phyloP scores from a whole-genome alignment of 2,113 vertebrate species.

The Platichthys flesus region DNA sequence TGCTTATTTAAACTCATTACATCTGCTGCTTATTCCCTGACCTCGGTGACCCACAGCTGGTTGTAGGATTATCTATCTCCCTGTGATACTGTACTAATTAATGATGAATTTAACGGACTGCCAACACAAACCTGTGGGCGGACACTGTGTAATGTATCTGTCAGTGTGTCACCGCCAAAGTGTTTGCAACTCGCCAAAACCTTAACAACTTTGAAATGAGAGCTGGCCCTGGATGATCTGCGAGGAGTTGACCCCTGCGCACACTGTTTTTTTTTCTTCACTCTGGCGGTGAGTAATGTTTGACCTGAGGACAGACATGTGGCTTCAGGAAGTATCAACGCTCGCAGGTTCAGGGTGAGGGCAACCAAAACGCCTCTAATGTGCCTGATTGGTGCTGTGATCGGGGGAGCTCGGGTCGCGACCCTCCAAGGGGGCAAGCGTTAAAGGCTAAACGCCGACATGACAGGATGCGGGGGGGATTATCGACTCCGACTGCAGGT shows the following conservation, averaged over 20 bases:
- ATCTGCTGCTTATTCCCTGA: background rate
- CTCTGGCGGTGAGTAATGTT: slow-evolving; percentile 42
- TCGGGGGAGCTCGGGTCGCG: slow-evolving; percentile 26
- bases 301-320: slow-evolving; percentile 53
- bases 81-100: no score
- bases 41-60: background rate
- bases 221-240: slow-evolving; percentile 15
- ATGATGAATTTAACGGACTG: background rate
- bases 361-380: slow-evolving; percentile 41
- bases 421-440: slow-evolving; percentile 30
- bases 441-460: slow-evolving; percentile 29
- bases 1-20: background rate
- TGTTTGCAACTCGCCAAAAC: slow-evolving; percentile 9
- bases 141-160: background rate
- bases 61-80: background rate
- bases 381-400: slow-evolving; percentile 36
- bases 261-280: background rate
- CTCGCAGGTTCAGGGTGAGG: slow-evolving; percentile 50
- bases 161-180: background rate
- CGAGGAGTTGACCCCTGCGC: slow-evolving; percentile 21
- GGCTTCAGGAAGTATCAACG: slow-evolving; percentile 59
- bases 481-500: slow-evolving; percentile 17
- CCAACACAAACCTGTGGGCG: slow-evolving; percentile 2
- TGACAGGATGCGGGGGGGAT: background rate
- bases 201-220: slow-evolving; percentile 21